A percentile compares a stretch with the other conserved stretches of the same genome.
Conservation (phyloP, 2,113 vertebrate genomes). For the Solea solea region DNA sequence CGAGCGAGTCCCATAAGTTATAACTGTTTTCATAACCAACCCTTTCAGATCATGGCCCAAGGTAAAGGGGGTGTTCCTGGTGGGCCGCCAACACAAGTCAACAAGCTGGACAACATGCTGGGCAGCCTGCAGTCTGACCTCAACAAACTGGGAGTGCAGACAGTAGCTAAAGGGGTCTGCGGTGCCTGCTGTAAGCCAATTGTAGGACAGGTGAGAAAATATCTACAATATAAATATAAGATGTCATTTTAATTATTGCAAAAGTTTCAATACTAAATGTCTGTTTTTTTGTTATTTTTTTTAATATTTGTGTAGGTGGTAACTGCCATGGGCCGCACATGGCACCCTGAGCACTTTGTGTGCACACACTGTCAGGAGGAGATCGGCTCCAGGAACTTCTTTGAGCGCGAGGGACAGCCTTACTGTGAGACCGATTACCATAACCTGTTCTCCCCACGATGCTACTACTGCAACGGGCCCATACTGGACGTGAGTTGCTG, state of each 20-base stretch:
- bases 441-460: slow-evolving; percentile 95
- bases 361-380: slow-evolving; percentile 99
- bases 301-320: slow-evolving; percentile 84
- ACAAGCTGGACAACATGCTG: slow-evolving; percentile 98
- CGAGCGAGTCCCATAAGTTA: background rate
- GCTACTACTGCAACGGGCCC: slow-evolving; percentile 97
- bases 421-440: slow-evolving; percentile 99
- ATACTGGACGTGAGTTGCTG: slow-evolving; percentile 91
- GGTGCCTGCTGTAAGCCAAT: slow-evolving; percentile 98
- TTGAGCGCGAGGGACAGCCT: slow-evolving; percentile 95
- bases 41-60: slow-evolving; percentile 92
- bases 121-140: slow-evolving; percentile 97
- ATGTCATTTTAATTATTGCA: background rate
- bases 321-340: slow-evolving; percentile 97
- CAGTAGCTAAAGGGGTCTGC: slow-evolving; percentile 96
- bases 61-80: slow-evolving; percentile 86
- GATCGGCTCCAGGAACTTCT: slow-evolving; percentile 98
- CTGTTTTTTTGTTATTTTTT: background rate
- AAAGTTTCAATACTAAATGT: background rate
- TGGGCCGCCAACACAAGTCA: slow-evolving; percentile 88
- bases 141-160: slow-evolving; percentile 96
- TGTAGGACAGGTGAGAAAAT: slow-evolving; percentile 92
- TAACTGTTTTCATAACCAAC: slow-evolving; percentile 1
- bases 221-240: background rate
- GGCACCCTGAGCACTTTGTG: slow-evolving; percentile 99